Evolutionary conservation across 1,140 invertebrate species (phyloP), one percentile per base, ranked within the genome.

Genomic region (Panagrolaimus sp.): DNA sequence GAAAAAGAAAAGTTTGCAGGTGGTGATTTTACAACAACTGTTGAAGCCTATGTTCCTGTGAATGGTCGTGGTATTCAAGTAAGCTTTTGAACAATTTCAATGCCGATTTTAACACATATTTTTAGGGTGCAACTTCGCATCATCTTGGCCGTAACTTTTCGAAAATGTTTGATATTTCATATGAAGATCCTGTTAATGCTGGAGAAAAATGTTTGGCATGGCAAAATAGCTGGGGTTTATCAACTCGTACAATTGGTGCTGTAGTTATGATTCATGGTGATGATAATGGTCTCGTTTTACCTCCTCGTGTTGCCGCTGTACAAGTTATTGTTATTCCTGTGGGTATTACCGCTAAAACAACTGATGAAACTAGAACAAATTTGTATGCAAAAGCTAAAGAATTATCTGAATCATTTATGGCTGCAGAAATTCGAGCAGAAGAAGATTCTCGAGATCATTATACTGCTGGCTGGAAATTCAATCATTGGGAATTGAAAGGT

Each of bases 1-100:
- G 94, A 98, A 84, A 98, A 98, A 84, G 96, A 99, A 86, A 97
- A 99, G 83, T 99, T 99, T 86, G 95, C 96, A 45, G 96, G 96
- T 62, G 94, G 91, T 43, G 92, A 96, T 84, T 98, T 92, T 82
- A 98, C 96, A 0, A 94, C 93, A 0, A 98, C 96, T 0, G 91
- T 96, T 1, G 96, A 99, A 85, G 93, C 90, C 0, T 98, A 92
- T 84, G 89, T 99, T 62, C 89, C 92, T 0, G 91, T 91, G 1
- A 97, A 92, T 83, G 96, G 96, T 1, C 87, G 94, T 63, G 95
- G 89, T 7, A 94, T 98, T 79, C 95, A 38, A 7, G 32, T 38
- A 38, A 4, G 7, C n/a, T 38, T 4, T 38, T 38, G 7, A 2
- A 38, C 32, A 38, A 38, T 38, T 7, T 38, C 7, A 38, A 38